Evolutionary conservation across 2,797 vertebrate genomes (phyloP).

Genomic region (Aeoliscus strigatus): DNA sequence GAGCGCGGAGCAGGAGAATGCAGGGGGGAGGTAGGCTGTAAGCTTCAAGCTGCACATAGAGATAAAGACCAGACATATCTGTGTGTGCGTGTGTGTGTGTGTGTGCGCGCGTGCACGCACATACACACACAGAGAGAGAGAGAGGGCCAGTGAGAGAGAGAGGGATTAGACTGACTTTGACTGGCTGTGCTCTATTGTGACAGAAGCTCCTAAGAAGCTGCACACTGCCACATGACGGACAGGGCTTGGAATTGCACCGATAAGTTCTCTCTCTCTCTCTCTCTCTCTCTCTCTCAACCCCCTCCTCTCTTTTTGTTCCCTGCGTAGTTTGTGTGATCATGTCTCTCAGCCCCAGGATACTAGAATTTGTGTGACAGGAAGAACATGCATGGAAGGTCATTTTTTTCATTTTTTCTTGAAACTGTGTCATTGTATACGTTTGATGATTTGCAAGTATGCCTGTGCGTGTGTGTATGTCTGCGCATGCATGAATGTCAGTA

Average conservation of each 20-base stretch:
- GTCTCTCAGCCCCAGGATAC: conserved; percentile 37
- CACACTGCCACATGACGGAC: conserved; percentile 76
- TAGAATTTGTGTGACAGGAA: conserved; percentile 42
- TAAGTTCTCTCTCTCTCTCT: conserved; percentile 15
- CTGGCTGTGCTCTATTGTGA: conserved; percentile 60
- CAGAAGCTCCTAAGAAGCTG: conserved; percentile 58
- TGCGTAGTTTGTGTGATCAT: conserved; percentile 28
- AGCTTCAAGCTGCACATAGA: conserved; percentile 75
- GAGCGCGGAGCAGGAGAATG: conserved; percentile 53
- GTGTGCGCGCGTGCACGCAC: conserved; percentile 22
- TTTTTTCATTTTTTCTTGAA: conserved; percentile 32
- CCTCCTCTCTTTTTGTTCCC: conserved; percentile 1
- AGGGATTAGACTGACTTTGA: conserved; percentile 65
- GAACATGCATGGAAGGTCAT: conserved; percentile 49
- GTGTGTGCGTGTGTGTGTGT: conserved; percentile 28
- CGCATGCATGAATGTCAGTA: not conserved
- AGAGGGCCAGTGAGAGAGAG: conserved; percentile 9
- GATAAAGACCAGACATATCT: conserved; percentile 75
- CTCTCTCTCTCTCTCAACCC: conserved; percentile 8
- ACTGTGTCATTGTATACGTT: conserved; percentile 24
- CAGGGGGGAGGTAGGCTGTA: conserved; percentile 48
- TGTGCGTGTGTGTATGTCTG: conserved; percentile 2
- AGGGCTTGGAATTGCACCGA: conserved; percentile 64
- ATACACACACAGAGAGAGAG: conserved; percentile 12
- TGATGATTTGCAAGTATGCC: conserved; percentile 14